A percentile compares a stretch with the other conserved stretches of the same genome.
These are phyloP conservation scores for Xenopus petersii DNA, from an alignment of 2,797 vertebrate species.

Conservation along the genomic window DNA sequence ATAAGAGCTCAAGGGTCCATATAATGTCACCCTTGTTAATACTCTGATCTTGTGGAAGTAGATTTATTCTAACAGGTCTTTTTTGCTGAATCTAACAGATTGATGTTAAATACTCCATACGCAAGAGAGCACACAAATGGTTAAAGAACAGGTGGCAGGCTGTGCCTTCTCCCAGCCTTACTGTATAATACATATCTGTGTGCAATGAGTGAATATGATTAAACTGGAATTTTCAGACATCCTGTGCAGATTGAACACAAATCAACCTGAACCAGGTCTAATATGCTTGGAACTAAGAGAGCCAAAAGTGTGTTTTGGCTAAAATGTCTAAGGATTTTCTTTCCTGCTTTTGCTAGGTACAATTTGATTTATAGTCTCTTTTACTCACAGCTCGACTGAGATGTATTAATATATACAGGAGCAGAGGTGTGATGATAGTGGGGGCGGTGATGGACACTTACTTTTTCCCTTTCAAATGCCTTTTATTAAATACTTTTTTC, in stretches of 20 bases:
- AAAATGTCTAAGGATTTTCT: background rate
- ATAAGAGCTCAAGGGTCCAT: too few species aligned
- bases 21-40: too few species aligned
- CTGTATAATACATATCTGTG: background rate
- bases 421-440: background rate
- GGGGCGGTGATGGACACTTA: background rate
- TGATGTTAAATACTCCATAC: too few species aligned
- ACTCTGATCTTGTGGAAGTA: too few species aligned
- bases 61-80: too few species aligned
- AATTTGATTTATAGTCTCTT: conserved; percentile 4
- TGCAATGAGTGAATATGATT: conserved; percentile 14
- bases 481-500: too few species aligned
- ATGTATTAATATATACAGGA: background rate
- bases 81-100: too few species aligned
- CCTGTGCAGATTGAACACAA: conserved; percentile 14
- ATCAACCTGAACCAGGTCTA: conserved; percentile 13
- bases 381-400: background rate
- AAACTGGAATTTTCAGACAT: conserved; percentile 11
- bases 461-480: background rate
- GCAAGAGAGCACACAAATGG: background rate
- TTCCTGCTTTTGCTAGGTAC: background rate
- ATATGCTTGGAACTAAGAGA: conserved; percentile 13
- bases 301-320: conserved; percentile 16
- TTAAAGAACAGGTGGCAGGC: background rate
- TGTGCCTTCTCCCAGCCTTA: background rate